These are phyloP conservation scores for Nesospiza acunhae DNA, from an alignment of 2,113 vertebrate genomes.

Conservation along the genomic window DNA sequence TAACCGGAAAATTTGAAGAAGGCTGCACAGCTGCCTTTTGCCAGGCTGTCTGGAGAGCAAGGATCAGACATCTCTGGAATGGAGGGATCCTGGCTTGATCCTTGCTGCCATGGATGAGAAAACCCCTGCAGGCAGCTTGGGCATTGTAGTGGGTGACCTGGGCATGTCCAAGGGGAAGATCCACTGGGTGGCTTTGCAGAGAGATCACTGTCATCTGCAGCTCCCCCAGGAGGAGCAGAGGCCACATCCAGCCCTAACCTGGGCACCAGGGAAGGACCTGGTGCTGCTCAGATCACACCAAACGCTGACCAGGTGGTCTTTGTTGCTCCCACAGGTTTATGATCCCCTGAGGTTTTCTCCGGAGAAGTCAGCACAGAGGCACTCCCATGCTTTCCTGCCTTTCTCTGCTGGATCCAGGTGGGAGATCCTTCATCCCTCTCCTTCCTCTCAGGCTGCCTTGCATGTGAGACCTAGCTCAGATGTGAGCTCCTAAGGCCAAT, in stretches of 20 bases:
- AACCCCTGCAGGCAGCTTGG: neutral
- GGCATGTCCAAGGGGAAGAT: neutral
- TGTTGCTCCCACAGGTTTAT: conserved; percentile 76
- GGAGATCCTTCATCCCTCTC: neutral
- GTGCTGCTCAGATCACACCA: neutral
- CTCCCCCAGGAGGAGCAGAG: neutral
- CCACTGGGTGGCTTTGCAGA: neutral
- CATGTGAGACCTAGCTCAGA: neutral
- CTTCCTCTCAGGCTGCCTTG: neutral
- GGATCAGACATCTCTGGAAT: neutral
- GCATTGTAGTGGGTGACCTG: accelerated
- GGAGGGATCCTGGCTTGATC: neutral
- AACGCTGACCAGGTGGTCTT: neutral
- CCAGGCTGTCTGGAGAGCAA: neutral
- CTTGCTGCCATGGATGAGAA: neutral
- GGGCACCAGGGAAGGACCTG: neutral
- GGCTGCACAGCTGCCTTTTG: neutral
- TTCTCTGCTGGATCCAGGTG: conserved; percentile 84
- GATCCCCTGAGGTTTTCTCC: conserved; percentile 89
- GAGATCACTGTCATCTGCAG: neutral
- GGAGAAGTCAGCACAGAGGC: conserved; percentile 81
- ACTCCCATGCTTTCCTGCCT: conserved; percentile 85
- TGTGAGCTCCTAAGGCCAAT: neutral
- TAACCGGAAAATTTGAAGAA: neutral
- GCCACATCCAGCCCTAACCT: neutral